These are phyloP conservation scores for Drosophila pruinosa DNA, from an alignment of 1,140 invertebrate species.

Conservation along the genomic window DNA sequence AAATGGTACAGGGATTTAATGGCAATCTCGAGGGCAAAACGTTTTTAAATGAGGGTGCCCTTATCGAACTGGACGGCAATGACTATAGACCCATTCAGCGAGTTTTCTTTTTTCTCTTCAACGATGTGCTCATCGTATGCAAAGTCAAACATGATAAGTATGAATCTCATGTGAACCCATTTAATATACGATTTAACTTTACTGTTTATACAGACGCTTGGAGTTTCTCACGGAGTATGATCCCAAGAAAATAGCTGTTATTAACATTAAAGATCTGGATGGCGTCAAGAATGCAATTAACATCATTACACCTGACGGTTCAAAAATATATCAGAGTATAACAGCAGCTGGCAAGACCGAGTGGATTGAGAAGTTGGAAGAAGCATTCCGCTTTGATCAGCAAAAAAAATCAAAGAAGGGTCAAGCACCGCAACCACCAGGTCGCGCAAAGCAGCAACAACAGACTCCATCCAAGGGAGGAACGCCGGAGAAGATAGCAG, in stretches of 20 bases:
- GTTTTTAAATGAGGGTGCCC: slow-evolving; percentile 94
- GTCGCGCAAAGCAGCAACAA: slow-evolving; percentile 84
- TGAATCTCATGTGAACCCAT: slow-evolving; percentile 77
- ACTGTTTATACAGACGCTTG: slow-evolving; percentile 86
- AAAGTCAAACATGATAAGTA: slow-evolving; percentile 83
- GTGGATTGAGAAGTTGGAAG: slow-evolving; percentile 97
- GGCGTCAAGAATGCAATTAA: slow-evolving; percentile 97
- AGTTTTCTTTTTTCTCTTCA: slow-evolving; percentile 96
- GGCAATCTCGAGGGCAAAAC: slow-evolving; percentile 89
- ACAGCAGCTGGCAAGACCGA: slow-evolving; percentile 94
- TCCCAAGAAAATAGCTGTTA: slow-evolving; percentile 95
- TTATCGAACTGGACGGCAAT: slow-evolving; percentile 94
- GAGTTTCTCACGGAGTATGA: slow-evolving; percentile 96
- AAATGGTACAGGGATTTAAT: slow-evolving; percentile 91
- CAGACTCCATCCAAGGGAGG: slow-evolving; percentile 80
- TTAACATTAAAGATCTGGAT: slow-evolving; percentile 96
- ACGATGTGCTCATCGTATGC: slow-evolving; percentile 91
- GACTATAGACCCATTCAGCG: slow-evolving; percentile 93
- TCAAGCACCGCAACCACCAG: slow-evolving; percentile 85
- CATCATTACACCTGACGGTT: slow-evolving; percentile 96
- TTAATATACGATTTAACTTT: background rate
- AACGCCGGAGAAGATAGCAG: slow-evolving; percentile 62
- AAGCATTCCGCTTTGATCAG: slow-evolving; percentile 93
- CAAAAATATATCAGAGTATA: slow-evolving; percentile 95
- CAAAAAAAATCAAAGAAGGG: slow-evolving; percentile 83